phyloP scores from a whole-genome alignment of 2,113 vertebrate genomes.

The Platysternon megacephalum region DNA sequence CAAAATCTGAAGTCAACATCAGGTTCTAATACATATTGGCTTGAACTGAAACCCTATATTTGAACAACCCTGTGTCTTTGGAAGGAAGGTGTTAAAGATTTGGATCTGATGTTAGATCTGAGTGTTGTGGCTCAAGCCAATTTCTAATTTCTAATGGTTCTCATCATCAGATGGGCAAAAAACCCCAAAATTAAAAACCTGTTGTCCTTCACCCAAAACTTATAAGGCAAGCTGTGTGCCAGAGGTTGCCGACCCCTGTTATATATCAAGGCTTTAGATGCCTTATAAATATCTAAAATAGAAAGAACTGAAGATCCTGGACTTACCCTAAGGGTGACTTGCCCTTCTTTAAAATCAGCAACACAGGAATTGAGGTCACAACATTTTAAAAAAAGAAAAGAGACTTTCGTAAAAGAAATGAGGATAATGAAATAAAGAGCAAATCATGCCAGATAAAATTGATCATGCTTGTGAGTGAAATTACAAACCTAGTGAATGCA shows the following conservation, averaged over 20 bases:
- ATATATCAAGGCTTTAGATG: not conserved
- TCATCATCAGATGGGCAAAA: rapidly evolving
- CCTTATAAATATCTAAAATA: not conserved
- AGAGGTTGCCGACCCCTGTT: no score
- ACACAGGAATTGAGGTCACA: not conserved
- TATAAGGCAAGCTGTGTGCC: no score
- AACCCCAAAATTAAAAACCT: not conserved
- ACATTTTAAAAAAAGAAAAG: not conserved
- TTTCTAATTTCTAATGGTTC: not conserved
- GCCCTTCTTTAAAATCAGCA: not conserved
- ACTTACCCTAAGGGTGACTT: not conserved
- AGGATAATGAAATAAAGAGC: not conserved
- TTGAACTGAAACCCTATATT: not conserved
- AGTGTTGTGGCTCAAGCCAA: not conserved
- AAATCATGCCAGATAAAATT: not conserved
- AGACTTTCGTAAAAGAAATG: not conserved
- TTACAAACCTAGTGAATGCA: not conserved
- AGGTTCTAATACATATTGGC: not conserved
- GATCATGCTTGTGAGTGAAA: not conserved
- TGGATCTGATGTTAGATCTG: not conserved
- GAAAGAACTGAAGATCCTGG: not conserved
- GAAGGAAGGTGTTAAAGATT: rapidly evolving
- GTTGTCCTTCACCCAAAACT: not conserved
- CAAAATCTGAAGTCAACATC: not conserved
- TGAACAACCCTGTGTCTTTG: not conserved